A percentile compares a stretch with the other conserved stretches of the same genome.
Conservation (phyloP, 1,140 invertebrate species). For the Platorchestia sp. region DNA sequence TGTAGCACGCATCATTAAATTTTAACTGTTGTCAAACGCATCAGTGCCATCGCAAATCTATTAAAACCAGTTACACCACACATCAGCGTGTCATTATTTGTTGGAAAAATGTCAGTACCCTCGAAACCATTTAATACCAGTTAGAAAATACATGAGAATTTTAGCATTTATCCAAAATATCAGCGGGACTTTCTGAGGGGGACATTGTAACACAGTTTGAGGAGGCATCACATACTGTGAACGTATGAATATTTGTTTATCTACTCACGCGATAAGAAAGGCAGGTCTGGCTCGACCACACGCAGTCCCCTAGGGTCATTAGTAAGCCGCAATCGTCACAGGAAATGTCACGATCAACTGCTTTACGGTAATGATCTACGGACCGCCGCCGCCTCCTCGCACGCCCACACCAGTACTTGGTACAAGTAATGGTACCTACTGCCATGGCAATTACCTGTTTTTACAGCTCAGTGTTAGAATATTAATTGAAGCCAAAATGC, state of each 20-base stretch:
- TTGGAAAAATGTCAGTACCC: too few relatives aligned
- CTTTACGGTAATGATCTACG: conserved; percentile 5
- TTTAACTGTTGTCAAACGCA: background rate
- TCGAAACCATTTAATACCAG: too few relatives aligned
- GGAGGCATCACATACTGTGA: too few relatives aligned
- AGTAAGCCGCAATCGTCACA: conserved; percentile 17
- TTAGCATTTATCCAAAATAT: too few relatives aligned
- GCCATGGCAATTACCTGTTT: background rate
- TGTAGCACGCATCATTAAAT: too few relatives aligned
- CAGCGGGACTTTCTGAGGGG: too few relatives aligned
- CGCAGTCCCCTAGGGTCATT: background rate
- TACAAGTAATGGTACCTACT: background rate
- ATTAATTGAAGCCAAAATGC: background rate
- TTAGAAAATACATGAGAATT: too few relatives aligned
- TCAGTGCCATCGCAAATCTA: background rate
- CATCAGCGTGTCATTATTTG: background rate
- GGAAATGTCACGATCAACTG: conserved; percentile 39
- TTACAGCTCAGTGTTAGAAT: background rate
- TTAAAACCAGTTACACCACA: background rate
- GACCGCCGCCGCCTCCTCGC: background rate
- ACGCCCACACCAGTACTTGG: background rate
- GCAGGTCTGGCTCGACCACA: conserved; percentile 1
- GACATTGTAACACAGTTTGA: too few relatives aligned
- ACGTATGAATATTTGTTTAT: background rate
- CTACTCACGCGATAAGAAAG: background rate